phyloP scores from a whole-genome alignment of 2,888 invertebrate species.

The Heteromyza rotundicornis region DNA sequence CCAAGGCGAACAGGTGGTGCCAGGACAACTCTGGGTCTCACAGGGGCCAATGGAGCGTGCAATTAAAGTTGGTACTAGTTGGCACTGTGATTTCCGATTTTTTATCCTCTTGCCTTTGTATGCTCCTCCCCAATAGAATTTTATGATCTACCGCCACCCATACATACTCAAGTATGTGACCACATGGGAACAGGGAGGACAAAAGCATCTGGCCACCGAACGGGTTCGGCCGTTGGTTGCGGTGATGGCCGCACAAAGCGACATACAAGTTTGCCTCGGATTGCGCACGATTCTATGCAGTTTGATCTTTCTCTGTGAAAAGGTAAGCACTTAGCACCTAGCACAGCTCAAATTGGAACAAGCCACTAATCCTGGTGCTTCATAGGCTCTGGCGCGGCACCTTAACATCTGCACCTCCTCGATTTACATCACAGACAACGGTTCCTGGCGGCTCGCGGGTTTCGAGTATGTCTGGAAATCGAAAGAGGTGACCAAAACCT shows the following conservation, averaged over 20 bases:
- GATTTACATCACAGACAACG: slow-evolving; percentile 82
- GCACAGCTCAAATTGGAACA: too few species aligned
- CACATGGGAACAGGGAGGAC: slow-evolving; percentile 79
- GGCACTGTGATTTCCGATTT: slow-evolving; percentile 36
- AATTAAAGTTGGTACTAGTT: slow-evolving; percentile 69
- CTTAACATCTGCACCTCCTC: slow-evolving; percentile 82
- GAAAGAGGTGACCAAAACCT: slow-evolving; percentile 70
- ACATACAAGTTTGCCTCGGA: slow-evolving; percentile 84
- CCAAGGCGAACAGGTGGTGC: slow-evolving; percentile 73
- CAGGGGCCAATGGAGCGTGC: slow-evolving; percentile 77
- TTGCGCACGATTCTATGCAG: slow-evolving; percentile 81
- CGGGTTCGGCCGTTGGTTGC: slow-evolving; percentile 78
- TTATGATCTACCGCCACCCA: slow-evolving; percentile 86
- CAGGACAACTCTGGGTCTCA: slow-evolving; percentile 70
- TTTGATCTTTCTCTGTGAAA: slow-evolving; percentile 82
- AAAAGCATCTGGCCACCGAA: slow-evolving; percentile 81
- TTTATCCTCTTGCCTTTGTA: slow-evolving; percentile 21
- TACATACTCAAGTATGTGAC: slow-evolving; percentile 82
- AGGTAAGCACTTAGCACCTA: slow-evolving; percentile 64
- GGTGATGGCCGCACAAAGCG: slow-evolving; percentile 70
- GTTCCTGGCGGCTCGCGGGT: slow-evolving; percentile 87
- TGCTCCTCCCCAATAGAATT: slow-evolving; percentile 67
- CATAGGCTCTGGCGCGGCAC: slow-evolving; percentile 76
- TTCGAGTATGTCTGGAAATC: slow-evolving; percentile 80
- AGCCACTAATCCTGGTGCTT: too few species aligned